Percentiles rank a stretch among this genome's conserved stretches.
Evolutionary conservation across 1,140 invertebrate species (phyloP).

Genomic region (Phymorhynchus buccinoides): DNA sequence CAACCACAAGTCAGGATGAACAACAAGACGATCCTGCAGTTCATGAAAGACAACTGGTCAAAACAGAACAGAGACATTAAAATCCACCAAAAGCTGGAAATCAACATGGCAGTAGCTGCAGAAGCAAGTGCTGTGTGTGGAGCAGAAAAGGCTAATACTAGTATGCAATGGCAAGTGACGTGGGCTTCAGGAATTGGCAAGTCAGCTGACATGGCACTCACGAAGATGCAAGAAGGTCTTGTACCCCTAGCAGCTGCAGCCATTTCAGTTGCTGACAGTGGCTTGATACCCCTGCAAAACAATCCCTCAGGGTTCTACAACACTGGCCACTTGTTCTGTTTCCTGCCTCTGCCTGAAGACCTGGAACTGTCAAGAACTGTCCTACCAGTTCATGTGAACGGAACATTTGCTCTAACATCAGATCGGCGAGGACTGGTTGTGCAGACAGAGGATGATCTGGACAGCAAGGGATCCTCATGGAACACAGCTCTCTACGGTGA

Average conservation of each 20-base stretch:
- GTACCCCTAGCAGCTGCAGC: constrained; percentile 22
- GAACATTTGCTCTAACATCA: constrained; percentile 57
- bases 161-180: constrained; percentile 45
- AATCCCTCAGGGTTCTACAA: constrained; percentile 33
- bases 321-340: constrained; percentile 51
- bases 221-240: neutral
- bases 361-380: constrained; percentile 8
- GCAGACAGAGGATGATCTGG: constrained; percentile 48
- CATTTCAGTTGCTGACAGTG: neutral
- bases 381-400: constrained; percentile 58
- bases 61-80: neutral
- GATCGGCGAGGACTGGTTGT: constrained; percentile 46
- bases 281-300: neutral
- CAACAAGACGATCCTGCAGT: neutral
- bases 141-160: neutral
- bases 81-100: constrained; percentile 22
- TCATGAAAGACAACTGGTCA: neutral
- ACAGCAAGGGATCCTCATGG: constrained; percentile 48
- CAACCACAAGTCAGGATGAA: neutral
- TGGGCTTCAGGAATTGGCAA: constrained; percentile 49
- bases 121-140: neutral
- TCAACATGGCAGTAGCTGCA: neutral
- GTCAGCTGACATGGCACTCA: neutral
- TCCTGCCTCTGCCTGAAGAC: constrained; percentile 54
- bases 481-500: constrained; percentile 52